A percentile compares a stretch with the other conserved stretches of the same genome.
Conservation (phyloP, 2,888 invertebrate genomes). For the Pollenia amentaria region DNA sequence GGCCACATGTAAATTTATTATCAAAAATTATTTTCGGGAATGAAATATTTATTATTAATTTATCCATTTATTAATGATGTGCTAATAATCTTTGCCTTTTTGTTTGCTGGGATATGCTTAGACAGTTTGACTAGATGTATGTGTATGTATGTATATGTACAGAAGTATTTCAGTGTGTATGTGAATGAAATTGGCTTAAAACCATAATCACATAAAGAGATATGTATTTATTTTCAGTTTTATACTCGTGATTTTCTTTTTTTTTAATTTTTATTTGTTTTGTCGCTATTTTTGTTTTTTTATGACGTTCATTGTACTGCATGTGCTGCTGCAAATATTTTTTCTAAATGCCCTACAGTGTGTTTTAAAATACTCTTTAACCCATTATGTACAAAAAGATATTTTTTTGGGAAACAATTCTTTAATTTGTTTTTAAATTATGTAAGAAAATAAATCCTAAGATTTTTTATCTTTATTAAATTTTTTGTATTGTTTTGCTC, state of each 20-base stretch:
- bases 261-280: neutral
- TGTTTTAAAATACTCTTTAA: neutral
- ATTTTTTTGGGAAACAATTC: too few species aligned
- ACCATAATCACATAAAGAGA: neutral
- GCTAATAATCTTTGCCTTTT: too few species aligned
- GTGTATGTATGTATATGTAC: neutral
- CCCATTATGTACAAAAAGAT: too few species aligned
- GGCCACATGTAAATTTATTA: too few species aligned
- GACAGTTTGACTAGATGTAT: neutral
- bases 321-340: neutral
- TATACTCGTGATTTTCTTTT: slow-evolving; percentile 17
- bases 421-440: too few species aligned
- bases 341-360: neutral
- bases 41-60: too few species aligned
- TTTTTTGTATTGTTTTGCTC: too few species aligned
- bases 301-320: neutral
- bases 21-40: too few species aligned
- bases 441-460: too few species aligned
- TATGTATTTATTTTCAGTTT: neutral
- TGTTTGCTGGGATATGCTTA: neutral
- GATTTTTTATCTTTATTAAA: too few species aligned
- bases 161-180: neutral
- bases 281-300: slow-evolving; percentile 4
- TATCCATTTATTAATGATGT: too few species aligned
- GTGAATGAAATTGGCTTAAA: slow-evolving; percentile 7